These are phyloP conservation scores for Polypterus senegalus DNA, from an alignment of 2,113 vertebrate species.

Conservation along the genomic window DNA sequence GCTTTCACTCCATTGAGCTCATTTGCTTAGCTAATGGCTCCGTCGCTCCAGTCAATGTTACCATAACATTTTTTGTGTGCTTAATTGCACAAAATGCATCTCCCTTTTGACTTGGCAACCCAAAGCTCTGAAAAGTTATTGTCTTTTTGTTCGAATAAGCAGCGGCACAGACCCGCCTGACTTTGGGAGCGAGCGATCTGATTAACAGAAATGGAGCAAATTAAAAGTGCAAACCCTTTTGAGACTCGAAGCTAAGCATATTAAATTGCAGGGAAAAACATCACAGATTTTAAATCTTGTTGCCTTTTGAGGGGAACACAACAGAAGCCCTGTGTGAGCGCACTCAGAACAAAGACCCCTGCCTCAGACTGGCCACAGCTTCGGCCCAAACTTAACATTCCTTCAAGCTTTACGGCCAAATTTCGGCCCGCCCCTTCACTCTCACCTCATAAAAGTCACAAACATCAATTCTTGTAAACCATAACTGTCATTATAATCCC, in stretches of 20 bases:
- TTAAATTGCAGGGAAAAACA: constrained; percentile 16
- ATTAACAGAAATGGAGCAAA: constrained; percentile 3
- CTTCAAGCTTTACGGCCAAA: constrained; percentile 43
- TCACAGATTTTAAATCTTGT: constrained; percentile 52
- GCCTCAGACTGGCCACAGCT: constrained; percentile 36
- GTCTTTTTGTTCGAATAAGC: too few species aligned
- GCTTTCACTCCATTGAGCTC: too few species aligned
- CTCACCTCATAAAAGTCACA: constrained; percentile 68
- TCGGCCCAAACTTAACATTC: constrained; percentile 71
- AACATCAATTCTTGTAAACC: constrained; percentile 52
- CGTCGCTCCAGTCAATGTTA: too few species aligned
- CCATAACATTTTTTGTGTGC: too few species aligned
- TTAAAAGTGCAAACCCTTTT: constrained; percentile 4
- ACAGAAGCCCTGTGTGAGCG: constrained; percentile 42
- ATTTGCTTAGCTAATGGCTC: too few species aligned
- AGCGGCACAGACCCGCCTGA: too few species aligned
- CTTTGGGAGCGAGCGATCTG: background rate
- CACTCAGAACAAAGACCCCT: constrained; percentile 41
- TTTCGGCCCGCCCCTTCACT: constrained; percentile 42
- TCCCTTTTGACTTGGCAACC: too few species aligned
- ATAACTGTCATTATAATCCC: constrained; percentile 56
- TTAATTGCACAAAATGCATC: too few species aligned
- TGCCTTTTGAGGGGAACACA: constrained; percentile 34
- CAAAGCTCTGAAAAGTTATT: too few species aligned
- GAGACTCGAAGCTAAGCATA: background rate